Base-by-base conservation (phyloP, 1,140 invertebrate species). In the Trinorchestia longiramus region DNA sequence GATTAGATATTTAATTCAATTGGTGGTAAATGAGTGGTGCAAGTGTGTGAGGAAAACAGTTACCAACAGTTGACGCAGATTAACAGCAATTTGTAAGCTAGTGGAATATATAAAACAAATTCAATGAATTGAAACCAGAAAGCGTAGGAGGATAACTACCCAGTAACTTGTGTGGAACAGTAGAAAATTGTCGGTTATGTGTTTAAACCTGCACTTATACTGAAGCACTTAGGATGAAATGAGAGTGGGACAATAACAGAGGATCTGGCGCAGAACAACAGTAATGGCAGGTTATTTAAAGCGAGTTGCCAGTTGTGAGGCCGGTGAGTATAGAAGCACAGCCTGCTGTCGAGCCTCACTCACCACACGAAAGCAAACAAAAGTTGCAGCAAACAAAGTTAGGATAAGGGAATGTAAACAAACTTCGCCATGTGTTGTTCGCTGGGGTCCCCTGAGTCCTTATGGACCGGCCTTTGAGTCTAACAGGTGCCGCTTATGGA, bases 391-490 rank as follows among this genome's bases (percentile, higher is more conserved):
- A 94, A 94, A 94, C 92, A 94, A 94, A 94, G 92, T 94, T 94
- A 94, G 92, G 92, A 94, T 94, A 94, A 94, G 92, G 92, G 41
- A 94, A 94, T 94, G 92, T 94, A 94, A 94, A 94, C 92, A 94
- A 43, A 90, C 88, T 40, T n/a, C 41, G 92, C 92, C 92, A 94
- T 94, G 92, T 94, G 92, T 90, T 90, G 88, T 90, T 42, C 88
- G 43, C 36, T 42, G 43, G n/a, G 41, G 88, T 90, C 88, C 88
- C 88, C 43, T 43, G 88, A 15, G 88, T 90, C 41, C 88, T 90
- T 41, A 90, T 90, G 88, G 88, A 11, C 88, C 3, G 62, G 88
- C 88, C 41, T 42, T 43, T 43, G 43, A 36, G 88, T 43, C 88
- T 43, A 90, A 90, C 88, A 90, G 88, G 88, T 90, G 88, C n/a